Conservation (phyloP, 2,888 invertebrate genomes). For the Zygogramma bicolorata region DNA sequence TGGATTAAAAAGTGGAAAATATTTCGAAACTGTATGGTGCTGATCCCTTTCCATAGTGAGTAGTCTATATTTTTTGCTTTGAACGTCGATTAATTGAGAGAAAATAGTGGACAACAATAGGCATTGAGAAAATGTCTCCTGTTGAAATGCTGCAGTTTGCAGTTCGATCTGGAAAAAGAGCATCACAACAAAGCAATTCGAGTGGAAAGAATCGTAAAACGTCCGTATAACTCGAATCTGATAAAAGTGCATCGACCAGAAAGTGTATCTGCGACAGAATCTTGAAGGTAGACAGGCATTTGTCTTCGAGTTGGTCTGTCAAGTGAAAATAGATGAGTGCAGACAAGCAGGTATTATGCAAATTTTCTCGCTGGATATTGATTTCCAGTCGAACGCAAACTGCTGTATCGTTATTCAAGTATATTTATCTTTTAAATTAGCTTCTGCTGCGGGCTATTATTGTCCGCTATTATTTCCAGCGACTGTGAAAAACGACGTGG, state of each 20-base stretch:
- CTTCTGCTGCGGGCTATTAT: background rate
- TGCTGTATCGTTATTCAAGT: slow-evolving; percentile 12
- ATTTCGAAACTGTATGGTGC: too few species aligned
- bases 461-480: background rate
- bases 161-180: background rate
- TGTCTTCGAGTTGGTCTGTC: slow-evolving; percentile 12
- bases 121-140: too few species aligned
- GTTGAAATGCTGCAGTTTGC: too few species aligned
- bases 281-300: slow-evolving; percentile 6
- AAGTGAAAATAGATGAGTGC: slow-evolving; percentile 9
- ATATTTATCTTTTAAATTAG: slow-evolving; percentile 6
- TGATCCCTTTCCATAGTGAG: too few species aligned
- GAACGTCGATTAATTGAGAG: too few species aligned
- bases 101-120: too few species aligned
- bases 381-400: slow-evolving; percentile 10
- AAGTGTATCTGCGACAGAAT: background rate
- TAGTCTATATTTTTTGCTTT: too few species aligned
- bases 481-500: background rate
- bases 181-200: background rate
- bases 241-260: background rate
- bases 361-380: slow-evolving; percentile 8
- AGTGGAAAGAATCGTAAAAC: background rate
- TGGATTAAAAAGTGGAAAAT: too few species aligned
- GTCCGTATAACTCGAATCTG: background rate
- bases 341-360: slow-evolving; percentile 6